A percentile compares a stretch with the other conserved stretches of the same genome.
These are phyloP conservation scores for Mastomys coucha DNA, from an alignment of 2,113 vertebrate genomes.

Conservation along the genomic window DNA sequence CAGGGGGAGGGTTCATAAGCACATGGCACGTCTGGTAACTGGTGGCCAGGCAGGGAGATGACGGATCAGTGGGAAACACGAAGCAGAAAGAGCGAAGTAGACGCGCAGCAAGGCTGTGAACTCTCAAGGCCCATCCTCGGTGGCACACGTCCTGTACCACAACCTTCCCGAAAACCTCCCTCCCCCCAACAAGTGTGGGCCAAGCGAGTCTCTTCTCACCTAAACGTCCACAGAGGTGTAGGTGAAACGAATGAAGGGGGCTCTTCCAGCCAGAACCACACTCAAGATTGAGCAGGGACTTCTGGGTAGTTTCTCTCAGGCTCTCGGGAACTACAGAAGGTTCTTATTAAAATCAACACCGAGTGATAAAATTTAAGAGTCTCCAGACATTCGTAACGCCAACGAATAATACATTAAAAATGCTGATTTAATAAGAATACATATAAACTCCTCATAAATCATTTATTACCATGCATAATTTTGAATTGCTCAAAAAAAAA, in stretches of 20 bases:
- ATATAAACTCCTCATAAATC: constrained; percentile 76
- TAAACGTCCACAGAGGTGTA: neutral
- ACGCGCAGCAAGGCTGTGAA: no score
- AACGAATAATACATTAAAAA: constrained; percentile 79
- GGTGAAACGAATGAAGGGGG: neutral
- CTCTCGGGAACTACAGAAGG: constrained; percentile 65
- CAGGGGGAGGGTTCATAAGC: neutral
- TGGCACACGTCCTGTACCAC: no score
- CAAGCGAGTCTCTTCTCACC: neutral
- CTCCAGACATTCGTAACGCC: constrained; percentile 76
- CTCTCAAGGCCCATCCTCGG: neutral
- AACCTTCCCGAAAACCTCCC: neutral
- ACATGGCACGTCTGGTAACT: no score
- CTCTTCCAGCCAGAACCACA: neutral
- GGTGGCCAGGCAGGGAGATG: neutral
- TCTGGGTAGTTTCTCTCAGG: constrained; percentile 43
- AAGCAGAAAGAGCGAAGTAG: neutral
- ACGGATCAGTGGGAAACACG: neutral
- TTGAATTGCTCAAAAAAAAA: constrained; percentile 65
- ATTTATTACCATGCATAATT: constrained; percentile 77
- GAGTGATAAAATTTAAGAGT: constrained; percentile 80
- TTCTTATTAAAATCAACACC: constrained; percentile 80
- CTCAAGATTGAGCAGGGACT: constrained; percentile 4
- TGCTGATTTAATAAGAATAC: constrained; percentile 80
- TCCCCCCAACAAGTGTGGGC: neutral